Evolutionary conservation across 1,140 invertebrate species (phyloP), one percentile per base, ranked within the genome.

Genomic region (Solen grandis): DNA sequence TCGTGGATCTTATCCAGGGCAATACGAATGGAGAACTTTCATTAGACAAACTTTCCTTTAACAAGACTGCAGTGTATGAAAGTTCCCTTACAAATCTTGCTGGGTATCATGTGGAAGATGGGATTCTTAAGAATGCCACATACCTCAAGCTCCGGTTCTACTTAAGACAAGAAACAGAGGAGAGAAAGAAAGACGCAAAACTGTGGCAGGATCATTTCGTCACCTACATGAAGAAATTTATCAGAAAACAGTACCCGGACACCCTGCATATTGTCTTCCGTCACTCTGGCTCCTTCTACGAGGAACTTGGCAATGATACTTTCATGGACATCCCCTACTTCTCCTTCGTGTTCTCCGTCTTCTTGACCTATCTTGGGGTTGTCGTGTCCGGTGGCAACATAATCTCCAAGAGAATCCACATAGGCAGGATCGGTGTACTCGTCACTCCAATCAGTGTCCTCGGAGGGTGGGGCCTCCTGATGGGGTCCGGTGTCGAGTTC

Each of bases 241-340:
- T 52, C 25, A 27, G 41, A 2, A 68, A 68, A 50, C 65, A 68
- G 22, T 68, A 68, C 38, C 59, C 60, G 27, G 31, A 63, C 16
- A 75, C 27, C 14, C 27, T 75, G 1, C 36, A 50, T 63, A 16
- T 63, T 1, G 38, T 41, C 3, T 75, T 63, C 35, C 3, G 57
- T 33, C 59, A 62, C 16, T 62, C 72, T 1, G 57, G 41, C 2
- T 38, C 72, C 2, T 52, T 63, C 25, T 62, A 75, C 38, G 72
- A 75, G 14, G 57, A 63, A 29, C 36, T 75, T n/a, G 46, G 60
- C 27, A 63, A 62, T 22, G 72, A 75, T 29, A 52, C 72, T 1
- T 62, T 63, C 29, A 62, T 75, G 41, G 72, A 75, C 27, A 75
- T 62, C 22, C 72, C 57, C 0, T 75, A 62, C 25, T 75, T 75